These are phyloP conservation scores for Zaprionus inermis DNA, from an alignment of 1,140 invertebrate species.

Conservation along the genomic window DNA sequence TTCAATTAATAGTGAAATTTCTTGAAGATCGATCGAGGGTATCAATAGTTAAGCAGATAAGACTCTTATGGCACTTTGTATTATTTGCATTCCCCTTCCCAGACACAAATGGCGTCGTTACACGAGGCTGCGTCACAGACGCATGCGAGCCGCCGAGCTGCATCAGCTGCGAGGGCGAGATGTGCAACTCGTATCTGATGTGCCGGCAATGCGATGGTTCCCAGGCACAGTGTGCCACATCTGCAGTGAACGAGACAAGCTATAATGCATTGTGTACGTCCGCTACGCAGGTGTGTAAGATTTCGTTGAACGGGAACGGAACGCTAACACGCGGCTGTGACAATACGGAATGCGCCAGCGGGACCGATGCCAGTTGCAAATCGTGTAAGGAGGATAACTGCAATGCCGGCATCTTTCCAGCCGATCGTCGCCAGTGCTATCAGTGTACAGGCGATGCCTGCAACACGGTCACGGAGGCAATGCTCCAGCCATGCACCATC, in stretches of 20 bases:
- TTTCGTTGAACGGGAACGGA: slow-evolving; percentile 15
- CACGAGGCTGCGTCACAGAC: slow-evolving; percentile 40
- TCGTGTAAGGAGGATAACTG: slow-evolving; percentile 34
- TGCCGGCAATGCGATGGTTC: slow-evolving; percentile 48
- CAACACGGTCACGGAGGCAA: neutral
- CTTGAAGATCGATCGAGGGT: no score
- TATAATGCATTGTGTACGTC: slow-evolving; percentile 12
- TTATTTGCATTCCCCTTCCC: neutral
- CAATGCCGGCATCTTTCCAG: slow-evolving; percentile 54
- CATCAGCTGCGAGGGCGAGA: slow-evolving; percentile 13
- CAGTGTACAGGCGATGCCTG: slow-evolving; percentile 46
- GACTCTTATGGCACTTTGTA: no score
- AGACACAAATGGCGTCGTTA: slow-evolving; percentile 16
- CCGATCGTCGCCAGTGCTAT: slow-evolving; percentile 45
- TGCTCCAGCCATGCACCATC: slow-evolving; percentile 15
- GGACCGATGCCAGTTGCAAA: slow-evolving; percentile 30
- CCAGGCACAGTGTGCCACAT: slow-evolving; percentile 28
- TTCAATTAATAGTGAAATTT: neutral
- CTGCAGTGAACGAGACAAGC: neutral
- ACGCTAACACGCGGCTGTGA: slow-evolving; percentile 47
- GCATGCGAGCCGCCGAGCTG: slow-evolving; percentile 31
- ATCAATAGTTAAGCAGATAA: neutral
- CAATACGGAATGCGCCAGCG: neutral
- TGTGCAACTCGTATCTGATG: slow-evolving; percentile 51
- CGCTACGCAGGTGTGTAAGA: slow-evolving; percentile 31